Evolutionary conservation across 2,888 invertebrate genomes (phyloP).

Genomic region (Sphinx pinastri): DNA sequence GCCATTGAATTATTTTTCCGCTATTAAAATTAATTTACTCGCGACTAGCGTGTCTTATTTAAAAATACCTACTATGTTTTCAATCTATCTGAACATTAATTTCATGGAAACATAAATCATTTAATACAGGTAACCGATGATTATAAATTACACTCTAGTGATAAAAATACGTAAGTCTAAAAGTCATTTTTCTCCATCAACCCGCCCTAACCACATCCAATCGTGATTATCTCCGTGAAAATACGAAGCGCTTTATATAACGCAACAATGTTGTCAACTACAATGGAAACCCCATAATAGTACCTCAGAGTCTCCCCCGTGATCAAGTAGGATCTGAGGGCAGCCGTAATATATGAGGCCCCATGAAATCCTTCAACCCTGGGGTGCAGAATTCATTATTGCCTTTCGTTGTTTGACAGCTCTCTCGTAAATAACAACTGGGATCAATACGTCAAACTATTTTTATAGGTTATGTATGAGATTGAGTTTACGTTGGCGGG

Average conservation of each 20-base stretch:
- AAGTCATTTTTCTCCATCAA: slow-evolving; percentile 17
- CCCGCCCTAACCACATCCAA: slow-evolving; percentile 7
- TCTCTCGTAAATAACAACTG: slow-evolving; percentile 26
- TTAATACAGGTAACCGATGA: no score
- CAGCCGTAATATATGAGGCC: slow-evolving; percentile 51
- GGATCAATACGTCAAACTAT: slow-evolving; percentile 18
- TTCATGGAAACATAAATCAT: no score
- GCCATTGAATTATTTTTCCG: slow-evolving; percentile 14
- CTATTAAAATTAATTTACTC: background rate
- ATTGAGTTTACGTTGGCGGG: slow-evolving; percentile 19
- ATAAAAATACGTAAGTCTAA: background rate
- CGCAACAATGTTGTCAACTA: slow-evolving; percentile 28
- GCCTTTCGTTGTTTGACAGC: slow-evolving; percentile 40
- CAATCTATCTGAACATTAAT: no score
- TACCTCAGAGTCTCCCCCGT: slow-evolving; percentile 53
- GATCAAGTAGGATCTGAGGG: slow-evolving; percentile 56
- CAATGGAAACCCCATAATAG: slow-evolving; percentile 50
- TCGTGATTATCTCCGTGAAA: slow-evolving; percentile 21
- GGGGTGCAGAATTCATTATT: slow-evolving; percentile 40
- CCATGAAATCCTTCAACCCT: slow-evolving; percentile 42
- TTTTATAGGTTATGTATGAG: slow-evolving; percentile 22
- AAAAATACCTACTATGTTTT: no score
- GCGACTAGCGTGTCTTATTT: no score
- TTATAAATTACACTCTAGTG: background rate
- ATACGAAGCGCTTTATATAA: slow-evolving; percentile 24